These are phyloP conservation scores for Galeruca laticollis DNA, from an alignment of 2,888 invertebrate species.

Conservation along the genomic window DNA sequence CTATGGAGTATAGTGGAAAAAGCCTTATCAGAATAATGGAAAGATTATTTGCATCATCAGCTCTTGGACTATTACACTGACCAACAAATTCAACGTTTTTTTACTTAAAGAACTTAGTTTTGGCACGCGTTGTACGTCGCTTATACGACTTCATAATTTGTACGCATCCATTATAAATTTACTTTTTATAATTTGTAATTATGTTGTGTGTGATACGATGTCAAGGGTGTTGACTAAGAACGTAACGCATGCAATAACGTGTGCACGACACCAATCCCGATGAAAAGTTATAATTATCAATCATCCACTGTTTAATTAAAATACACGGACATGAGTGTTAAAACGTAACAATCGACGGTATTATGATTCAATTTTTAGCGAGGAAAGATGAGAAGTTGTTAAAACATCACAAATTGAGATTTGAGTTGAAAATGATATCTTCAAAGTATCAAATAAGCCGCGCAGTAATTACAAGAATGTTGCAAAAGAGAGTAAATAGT, in stretches of 20 bases:
- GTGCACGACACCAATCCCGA: constrained; percentile 46
- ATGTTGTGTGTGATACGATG: constrained; percentile 46
- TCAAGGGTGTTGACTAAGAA: constrained; percentile 53
- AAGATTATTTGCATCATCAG: too few relatives aligned
- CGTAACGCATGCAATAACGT: constrained; percentile 47
- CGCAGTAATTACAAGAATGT: background rate
- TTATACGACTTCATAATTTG: background rate
- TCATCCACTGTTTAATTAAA: constrained; percentile 29
- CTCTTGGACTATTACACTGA: too few relatives aligned
- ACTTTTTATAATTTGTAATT: constrained; percentile 39
- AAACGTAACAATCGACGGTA: constrained; percentile 13
- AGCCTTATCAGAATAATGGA: too few relatives aligned
- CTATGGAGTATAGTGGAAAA: too few relatives aligned
- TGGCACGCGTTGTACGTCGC: too few relatives aligned
- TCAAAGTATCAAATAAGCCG: background rate
- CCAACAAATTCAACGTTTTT: too few relatives aligned
- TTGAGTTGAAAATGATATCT: background rate
- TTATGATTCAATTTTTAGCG: constrained; percentile 5
- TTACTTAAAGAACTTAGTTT: too few relatives aligned
- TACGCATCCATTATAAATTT: background rate
- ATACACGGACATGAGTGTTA: constrained; percentile 33
- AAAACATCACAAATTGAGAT: background rate
- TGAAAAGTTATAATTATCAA: constrained; percentile 54
- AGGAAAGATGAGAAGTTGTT: background rate
- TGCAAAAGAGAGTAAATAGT: background rate